A percentile compares a stretch with the other conserved stretches of the same genome.
These are phyloP conservation scores for Aphaenogaster rudis DNA, from an alignment of 1,140 invertebrate species.

Conservation along the genomic window DNA sequence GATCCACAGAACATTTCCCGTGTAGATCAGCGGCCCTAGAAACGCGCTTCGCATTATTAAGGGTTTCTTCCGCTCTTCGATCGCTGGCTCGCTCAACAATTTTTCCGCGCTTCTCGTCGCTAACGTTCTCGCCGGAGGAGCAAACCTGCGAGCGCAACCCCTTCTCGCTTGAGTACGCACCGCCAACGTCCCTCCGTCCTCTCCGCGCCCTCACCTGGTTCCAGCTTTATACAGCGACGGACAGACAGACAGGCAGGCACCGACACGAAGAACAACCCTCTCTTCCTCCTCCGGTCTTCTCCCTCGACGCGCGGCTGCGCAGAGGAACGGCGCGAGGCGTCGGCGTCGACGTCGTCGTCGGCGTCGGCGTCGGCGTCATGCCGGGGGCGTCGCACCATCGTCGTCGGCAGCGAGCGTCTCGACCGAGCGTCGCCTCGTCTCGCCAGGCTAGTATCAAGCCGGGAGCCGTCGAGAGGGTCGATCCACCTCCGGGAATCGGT, in stretches of 20 bases:
- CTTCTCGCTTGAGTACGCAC: constrained; percentile 12
- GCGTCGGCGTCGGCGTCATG: constrained; percentile 71
- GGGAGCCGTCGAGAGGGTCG: constrained; percentile 77
- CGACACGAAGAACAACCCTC: constrained; percentile 53
- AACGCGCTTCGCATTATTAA: background rate
- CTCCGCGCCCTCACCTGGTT: background rate
- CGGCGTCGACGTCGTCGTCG: constrained; percentile 73
- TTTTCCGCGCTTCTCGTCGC: constrained; percentile 59
- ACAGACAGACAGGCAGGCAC: constrained; percentile 54
- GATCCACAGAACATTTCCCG: background rate
- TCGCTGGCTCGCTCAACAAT: constrained; percentile 50
- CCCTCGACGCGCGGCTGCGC: constrained; percentile 65
- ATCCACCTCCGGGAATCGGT: constrained; percentile 68
- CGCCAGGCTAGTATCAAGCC: constrained; percentile 80
- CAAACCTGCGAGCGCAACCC: constrained; percentile 45
- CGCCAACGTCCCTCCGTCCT: background rate
- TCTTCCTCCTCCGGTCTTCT: constrained; percentile 16
- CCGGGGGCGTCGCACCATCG: constrained; percentile 77
- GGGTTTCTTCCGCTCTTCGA: constrained; percentile 28
- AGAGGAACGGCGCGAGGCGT: constrained; percentile 72
- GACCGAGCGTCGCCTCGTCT: constrained; percentile 72
- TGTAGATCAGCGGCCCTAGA: background rate
- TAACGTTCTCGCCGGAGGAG: constrained; percentile 37
- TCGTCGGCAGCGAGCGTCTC: constrained; percentile 76
- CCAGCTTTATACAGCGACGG: background rate